Conservation (phyloP, 1,140 invertebrate genomes). For the Homalodisca vitripennis region DNA sequence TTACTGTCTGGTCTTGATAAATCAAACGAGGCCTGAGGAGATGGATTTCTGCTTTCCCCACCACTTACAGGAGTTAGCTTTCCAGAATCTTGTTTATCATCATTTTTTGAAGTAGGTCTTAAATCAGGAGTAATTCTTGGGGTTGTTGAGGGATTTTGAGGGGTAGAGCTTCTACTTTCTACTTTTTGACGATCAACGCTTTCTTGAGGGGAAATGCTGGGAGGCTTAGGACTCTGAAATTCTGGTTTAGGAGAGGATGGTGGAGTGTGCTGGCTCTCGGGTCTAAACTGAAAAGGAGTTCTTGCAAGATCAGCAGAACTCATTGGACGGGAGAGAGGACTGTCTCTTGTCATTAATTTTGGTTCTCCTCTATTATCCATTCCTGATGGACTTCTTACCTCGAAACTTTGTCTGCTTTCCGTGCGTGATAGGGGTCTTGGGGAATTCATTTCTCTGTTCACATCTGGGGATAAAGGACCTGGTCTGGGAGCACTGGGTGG, state of each 20-base stretch:
- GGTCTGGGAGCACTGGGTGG: slow-evolving; percentile 16
- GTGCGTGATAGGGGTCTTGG: not conserved
- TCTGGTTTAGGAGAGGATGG: slow-evolving; percentile 12
- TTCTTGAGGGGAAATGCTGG: slow-evolving; percentile 5
- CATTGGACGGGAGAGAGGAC: not conserved
- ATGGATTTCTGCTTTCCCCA: not conserved
- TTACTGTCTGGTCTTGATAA: not conserved
- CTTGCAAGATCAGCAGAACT: not conserved
- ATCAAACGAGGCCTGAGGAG: not conserved
- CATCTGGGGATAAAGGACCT: slow-evolving; percentile 3
- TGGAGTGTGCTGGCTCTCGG: not conserved
- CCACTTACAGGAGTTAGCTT: not conserved
- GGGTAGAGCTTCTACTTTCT: slow-evolving; percentile 4
- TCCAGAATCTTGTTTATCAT: slow-evolving; percentile 8
- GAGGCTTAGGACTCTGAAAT: slow-evolving; percentile 12
- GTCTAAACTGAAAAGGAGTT: slow-evolving; percentile 21
- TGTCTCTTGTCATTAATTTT: slow-evolving; percentile 1
- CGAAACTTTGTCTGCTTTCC: slow-evolving; percentile 20
- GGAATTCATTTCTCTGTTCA: slow-evolving; percentile 4
- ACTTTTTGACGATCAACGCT: not conserved
- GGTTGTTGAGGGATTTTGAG: not conserved
- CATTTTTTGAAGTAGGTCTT: not conserved
- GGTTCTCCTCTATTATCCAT: not conserved
- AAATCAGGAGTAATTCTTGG: not conserved
- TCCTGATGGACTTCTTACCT: not conserved